These are phyloP conservation scores for Karalla daura DNA, from an alignment of 2,797 vertebrate genomes.

Conservation along the genomic window DNA sequence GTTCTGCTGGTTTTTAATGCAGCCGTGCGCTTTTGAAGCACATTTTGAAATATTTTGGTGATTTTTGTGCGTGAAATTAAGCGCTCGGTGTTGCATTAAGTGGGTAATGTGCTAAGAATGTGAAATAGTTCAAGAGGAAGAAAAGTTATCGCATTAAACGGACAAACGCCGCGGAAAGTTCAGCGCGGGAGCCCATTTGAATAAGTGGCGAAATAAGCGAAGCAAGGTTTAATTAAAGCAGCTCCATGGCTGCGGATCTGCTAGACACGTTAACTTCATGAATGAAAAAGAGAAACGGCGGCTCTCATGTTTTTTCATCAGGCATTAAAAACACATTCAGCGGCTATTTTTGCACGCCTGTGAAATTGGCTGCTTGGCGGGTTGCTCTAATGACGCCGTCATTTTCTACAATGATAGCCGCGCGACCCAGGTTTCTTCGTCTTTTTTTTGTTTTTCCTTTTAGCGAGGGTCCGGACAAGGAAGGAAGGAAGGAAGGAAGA, in stretches of 20 bases:
- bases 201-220: conserved; percentile 17
- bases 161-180: neutral
- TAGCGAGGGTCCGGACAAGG: too few relatives aligned
- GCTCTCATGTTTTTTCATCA: conserved; percentile 46
- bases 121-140: neutral
- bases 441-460: too few relatives aligned
- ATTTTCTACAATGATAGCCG: conserved; percentile 31
- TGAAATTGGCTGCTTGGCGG: conserved; percentile 46
- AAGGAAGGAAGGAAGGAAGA: too few relatives aligned
- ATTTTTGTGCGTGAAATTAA: neutral
- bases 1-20: conserved; percentile 27
- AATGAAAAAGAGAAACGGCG: conserved; percentile 16
- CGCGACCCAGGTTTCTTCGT: conserved; percentile 20
- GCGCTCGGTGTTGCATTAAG: neutral
- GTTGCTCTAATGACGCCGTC: conserved; percentile 46
- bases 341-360: conserved; percentile 27
- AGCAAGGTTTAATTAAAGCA: conserved; percentile 52
- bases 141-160: neutral
- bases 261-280: conserved; percentile 31
- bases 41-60: neutral
- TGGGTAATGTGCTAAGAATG: neutral
- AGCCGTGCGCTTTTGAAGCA: conserved; percentile 25
- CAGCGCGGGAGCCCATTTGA: neutral
- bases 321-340: conserved; percentile 61
- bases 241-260: conserved; percentile 29